Conservation (phyloP, 2,888 invertebrate species). For the Acleris literana region DNA sequence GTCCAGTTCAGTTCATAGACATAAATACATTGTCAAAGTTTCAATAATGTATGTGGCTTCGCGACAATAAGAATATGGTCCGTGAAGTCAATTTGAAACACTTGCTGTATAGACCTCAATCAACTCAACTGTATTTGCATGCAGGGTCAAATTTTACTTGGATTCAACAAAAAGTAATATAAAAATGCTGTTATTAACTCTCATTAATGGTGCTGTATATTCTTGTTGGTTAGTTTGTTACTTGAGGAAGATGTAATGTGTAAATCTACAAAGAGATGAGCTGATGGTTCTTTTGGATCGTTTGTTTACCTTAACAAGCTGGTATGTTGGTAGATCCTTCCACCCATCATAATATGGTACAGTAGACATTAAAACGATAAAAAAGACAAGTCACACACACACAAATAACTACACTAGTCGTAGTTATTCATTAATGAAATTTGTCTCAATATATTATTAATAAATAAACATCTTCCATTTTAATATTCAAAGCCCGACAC, state of each 20-base stretch:
- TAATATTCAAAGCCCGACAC: slow-evolving; percentile 33
- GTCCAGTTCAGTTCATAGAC: background rate
- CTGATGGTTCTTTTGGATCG: slow-evolving; percentile 65
- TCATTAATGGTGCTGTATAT: slow-evolving; percentile 12
- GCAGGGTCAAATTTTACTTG: slow-evolving; percentile 38
- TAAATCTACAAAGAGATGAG: slow-evolving; percentile 76
- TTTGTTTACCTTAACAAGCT: slow-evolving; percentile 85
- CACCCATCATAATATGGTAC: slow-evolving; percentile 80
- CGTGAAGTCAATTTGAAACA: no score
- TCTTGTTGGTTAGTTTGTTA: slow-evolving; percentile 22
- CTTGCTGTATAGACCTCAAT: no score
- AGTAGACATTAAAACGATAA: slow-evolving; percentile 81
- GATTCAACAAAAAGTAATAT: slow-evolving; percentile 14
- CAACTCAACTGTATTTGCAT: slow-evolving; percentile 33
- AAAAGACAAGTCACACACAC: slow-evolving; percentile 82
- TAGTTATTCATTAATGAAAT: slow-evolving; percentile 42
- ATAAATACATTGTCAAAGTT: no score
- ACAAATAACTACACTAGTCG: slow-evolving; percentile 69
- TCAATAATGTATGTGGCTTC: no score
- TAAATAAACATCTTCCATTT: slow-evolving; percentile 30
- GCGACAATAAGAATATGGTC: no score
- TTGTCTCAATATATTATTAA: slow-evolving; percentile 39
- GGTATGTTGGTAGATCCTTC: slow-evolving; percentile 87
- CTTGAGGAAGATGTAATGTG: slow-evolving; percentile 57
- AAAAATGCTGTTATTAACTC: slow-evolving; percentile 19